A percentile compares a stretch with the other conserved stretches of the same genome.
Conservation (phyloP, 2,888 invertebrate species). For the Mimumesa dahlbomi region DNA sequence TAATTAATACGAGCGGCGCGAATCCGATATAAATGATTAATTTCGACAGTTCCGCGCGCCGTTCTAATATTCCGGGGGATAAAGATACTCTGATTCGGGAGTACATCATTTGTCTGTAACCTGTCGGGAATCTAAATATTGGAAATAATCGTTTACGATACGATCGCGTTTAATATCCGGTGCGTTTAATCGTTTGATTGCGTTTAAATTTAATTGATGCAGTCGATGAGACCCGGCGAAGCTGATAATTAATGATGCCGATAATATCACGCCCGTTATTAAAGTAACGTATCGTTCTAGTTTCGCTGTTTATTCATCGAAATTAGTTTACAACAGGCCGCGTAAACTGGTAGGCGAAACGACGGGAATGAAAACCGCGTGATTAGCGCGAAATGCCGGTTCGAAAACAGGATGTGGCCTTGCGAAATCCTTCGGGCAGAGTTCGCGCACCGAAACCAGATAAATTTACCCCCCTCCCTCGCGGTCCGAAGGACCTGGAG, state of each 20-base stretch:
- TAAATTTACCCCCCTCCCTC: slow-evolving; percentile 9
- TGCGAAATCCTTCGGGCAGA: too few species aligned
- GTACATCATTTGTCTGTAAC: slow-evolving; percentile 19
- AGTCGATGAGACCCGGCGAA: slow-evolving; percentile 31
- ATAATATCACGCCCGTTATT: slow-evolving; percentile 40
- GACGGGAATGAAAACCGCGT: too few species aligned
- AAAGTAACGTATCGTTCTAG: slow-evolving; percentile 31
- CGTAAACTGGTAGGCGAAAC: too few species aligned
- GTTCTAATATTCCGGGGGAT: too few species aligned
- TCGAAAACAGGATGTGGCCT: too few species aligned
- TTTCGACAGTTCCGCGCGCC: too few species aligned
- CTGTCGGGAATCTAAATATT: slow-evolving; percentile 45
- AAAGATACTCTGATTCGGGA: too few species aligned
- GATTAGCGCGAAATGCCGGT: too few species aligned
- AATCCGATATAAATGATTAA: too few species aligned
- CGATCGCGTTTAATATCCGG: slow-evolving; percentile 24
- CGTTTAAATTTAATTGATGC: slow-evolving; percentile 47
- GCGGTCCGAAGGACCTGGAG: slow-evolving; percentile 16
- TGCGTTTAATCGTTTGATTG: slow-evolving; percentile 35
- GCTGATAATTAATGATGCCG: slow-evolving; percentile 46
- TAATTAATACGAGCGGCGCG: too few species aligned
- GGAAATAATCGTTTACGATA: slow-evolving; percentile 40
- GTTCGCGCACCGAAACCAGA: neutral
- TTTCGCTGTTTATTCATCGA: too few species aligned
- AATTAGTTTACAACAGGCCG: too few species aligned